A percentile compares a stretch with the other conserved stretches of the same genome.
Evolutionary conservation across 2,888 invertebrate genomes (phyloP).

Genomic region (Dasypogon diadema): DNA sequence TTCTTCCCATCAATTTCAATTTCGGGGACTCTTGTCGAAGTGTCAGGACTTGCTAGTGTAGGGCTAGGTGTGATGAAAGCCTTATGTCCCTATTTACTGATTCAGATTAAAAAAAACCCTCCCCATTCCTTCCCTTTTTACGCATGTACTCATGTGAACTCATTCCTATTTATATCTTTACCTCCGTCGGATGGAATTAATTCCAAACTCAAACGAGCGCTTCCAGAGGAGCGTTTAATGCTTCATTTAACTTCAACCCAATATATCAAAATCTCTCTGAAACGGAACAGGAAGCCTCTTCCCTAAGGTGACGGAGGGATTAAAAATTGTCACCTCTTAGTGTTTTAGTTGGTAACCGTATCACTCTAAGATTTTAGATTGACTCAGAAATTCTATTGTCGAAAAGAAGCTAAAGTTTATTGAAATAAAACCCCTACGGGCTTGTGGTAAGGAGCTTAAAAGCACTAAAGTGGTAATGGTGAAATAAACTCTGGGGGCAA

Average conservation of each 20-base stretch:
- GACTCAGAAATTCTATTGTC: not conserved
- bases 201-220: not conserved
- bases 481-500: conserved; percentile 29
- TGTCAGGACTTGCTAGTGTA: not conserved
- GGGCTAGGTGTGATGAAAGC: not conserved
- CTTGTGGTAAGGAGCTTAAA: not conserved
- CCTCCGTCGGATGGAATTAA: conserved; percentile 21
- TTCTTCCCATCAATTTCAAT: conserved; percentile 5
- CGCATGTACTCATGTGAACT: not conserved
- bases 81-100: not conserved
- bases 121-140: not conserved
- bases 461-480: conserved; percentile 37
- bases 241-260: conserved; percentile 41
- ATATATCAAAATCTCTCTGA: conserved; percentile 14
- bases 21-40: not conserved
- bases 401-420: conserved; percentile 15
- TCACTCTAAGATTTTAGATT: conserved; percentile 5
- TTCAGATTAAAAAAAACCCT: not conserved
- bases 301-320: conserved; percentile 11
- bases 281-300: conserved; percentile 23
- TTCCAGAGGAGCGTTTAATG: conserved; percentile 1
- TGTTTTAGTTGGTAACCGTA: conserved; percentile 12
- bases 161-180: not conserved
- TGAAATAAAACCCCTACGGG: conserved; percentile 37
- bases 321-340: conserved; percentile 45